These are phyloP conservation scores for Ormyrus labotus DNA, from an alignment of 2,888 invertebrate genomes.

Conservation along the genomic window DNA sequence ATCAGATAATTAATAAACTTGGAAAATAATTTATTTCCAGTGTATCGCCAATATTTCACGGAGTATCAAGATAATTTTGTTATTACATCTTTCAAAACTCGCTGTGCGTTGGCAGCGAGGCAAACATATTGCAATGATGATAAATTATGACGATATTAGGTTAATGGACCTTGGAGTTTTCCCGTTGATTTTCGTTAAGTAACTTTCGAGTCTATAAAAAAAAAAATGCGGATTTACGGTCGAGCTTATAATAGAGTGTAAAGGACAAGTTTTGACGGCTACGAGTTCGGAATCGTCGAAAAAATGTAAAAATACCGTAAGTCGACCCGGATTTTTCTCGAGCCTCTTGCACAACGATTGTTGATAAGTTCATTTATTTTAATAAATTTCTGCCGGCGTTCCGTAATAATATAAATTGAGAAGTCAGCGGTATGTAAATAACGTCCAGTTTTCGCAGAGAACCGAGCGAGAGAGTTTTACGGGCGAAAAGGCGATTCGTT, in stretches of 20 bases:
- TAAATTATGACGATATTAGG: too few relatives aligned
- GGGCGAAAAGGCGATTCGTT: background rate
- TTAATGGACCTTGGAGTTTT: too few relatives aligned
- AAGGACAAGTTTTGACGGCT: constrained; percentile 15
- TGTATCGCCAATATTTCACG: too few relatives aligned
- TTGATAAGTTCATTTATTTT: constrained; percentile 2
- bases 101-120: background rate
- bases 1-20: background rate
- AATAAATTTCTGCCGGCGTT: background rate
- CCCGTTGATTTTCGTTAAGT: background rate
- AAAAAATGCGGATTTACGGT: background rate
- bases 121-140: too few relatives aligned
- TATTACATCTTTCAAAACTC: too few relatives aligned
- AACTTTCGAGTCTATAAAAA: constrained; percentile 13
- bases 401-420: too few relatives aligned
- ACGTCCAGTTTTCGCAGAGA: background rate
- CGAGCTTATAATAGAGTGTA: constrained; percentile 31
- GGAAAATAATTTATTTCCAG: background rate
- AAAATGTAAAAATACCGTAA: constrained; percentile 6
- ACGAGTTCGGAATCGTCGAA: background rate
- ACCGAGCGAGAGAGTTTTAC: background rate
- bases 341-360: background rate
- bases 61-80: too few relatives aligned
- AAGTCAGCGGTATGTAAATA: too few relatives aligned
- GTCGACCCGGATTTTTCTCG: constrained; percentile 8